Percentiles rank a stretch among this genome's conserved stretches.
Evolutionary conservation across 1,140 invertebrate species (phyloP).

Genomic region (Zaprionus inermis): DNA sequence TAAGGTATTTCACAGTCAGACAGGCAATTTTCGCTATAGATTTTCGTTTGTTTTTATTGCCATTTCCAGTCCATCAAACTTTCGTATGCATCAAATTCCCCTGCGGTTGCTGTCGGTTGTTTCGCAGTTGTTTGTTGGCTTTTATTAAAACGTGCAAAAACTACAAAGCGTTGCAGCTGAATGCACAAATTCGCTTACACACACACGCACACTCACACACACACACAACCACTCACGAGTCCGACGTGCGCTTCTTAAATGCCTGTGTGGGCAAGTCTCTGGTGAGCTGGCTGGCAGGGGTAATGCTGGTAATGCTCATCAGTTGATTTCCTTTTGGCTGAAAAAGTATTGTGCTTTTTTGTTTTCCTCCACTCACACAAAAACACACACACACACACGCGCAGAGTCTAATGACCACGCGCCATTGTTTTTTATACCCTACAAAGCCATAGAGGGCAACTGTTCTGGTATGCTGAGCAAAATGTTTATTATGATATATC

Average conservation of each 20-base stretch:
- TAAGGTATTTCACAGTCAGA: conserved; percentile 6
- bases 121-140: conserved; percentile 47
- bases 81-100: conserved; percentile 60
- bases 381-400: background rate
- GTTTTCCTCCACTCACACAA: conserved; percentile 13
- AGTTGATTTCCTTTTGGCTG: conserved; percentile 39
- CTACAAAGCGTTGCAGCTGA: conserved; percentile 66
- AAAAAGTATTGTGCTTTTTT: conserved; percentile 28
- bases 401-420: background rate
- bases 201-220: conserved; percentile 27
- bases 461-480: background rate
- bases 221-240: background rate
- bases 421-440: conserved; percentile 2
- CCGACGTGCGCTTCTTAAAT: conserved; percentile 55
- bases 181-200: conserved; percentile 64
- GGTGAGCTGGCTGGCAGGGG: background rate
- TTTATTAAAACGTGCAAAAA: conserved; percentile 67
- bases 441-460: background rate
- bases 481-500: background rate
- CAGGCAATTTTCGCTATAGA: background rate
- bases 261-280: conserved; percentile 29
- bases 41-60: conserved; percentile 32
- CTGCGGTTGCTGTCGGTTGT: conserved; percentile 26
- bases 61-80: conserved; percentile 71
- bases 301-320: conserved; percentile 42